Conservation (phyloP, 1,140 invertebrate genomes). For the Orchesella cincta region DNA sequence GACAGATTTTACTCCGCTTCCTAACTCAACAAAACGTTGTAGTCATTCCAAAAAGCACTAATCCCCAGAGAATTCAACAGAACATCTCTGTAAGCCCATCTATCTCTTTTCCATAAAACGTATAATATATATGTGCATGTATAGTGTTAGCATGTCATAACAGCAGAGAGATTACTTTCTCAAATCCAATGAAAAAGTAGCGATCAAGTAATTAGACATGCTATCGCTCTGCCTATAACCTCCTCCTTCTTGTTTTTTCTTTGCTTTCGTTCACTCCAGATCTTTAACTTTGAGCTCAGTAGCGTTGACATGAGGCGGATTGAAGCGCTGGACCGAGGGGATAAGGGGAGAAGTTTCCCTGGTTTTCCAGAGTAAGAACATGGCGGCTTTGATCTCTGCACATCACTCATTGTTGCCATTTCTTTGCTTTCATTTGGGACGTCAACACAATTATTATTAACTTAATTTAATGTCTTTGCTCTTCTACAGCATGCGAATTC, state of each 20-base stretch:
- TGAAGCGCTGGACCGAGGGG: constrained; percentile 63
- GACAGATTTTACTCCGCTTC: constrained; percentile 77
- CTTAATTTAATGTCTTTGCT: neutral
- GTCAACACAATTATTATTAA: neutral
- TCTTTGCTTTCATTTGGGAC: neutral
- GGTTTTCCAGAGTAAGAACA: constrained; percentile 30
- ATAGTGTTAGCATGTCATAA: too few species aligned
- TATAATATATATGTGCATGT: too few species aligned
- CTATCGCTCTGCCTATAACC: too few species aligned
- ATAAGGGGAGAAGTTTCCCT: constrained; percentile 61
- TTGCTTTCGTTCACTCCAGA: constrained; percentile 51
- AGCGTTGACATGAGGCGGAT: constrained; percentile 60
- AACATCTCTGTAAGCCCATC: constrained; percentile 60
- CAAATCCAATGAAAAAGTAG: too few species aligned
- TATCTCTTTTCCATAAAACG: too few species aligned
- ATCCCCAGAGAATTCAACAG: constrained; percentile 67
- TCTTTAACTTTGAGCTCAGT: constrained; percentile 64
- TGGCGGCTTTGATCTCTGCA: too few species aligned
- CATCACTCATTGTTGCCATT: neutral
- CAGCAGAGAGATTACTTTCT: too few species aligned
- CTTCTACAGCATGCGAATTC: constrained; percentile 17
- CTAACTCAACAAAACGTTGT: constrained; percentile 71
- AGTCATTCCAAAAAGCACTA: constrained; percentile 83
- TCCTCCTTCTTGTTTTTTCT: neutral
- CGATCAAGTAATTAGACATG: too few species aligned